Base-by-base conservation (phyloP, 2,797 vertebrate species). In the Rallus crepitans region DNA sequence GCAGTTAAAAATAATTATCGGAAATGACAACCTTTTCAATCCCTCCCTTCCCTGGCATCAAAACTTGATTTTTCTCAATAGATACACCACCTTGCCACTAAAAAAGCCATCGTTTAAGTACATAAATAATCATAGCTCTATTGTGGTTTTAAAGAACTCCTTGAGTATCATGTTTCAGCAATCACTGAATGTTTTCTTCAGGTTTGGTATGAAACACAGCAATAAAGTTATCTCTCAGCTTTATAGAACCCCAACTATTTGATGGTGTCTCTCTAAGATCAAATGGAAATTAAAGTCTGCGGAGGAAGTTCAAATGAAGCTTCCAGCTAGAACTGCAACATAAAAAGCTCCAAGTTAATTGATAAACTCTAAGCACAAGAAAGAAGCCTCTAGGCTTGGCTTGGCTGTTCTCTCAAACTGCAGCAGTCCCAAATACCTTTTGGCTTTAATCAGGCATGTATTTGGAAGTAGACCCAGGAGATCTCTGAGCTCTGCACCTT, bases 231-330 rank as follows among this genome's bases (percentile, higher is more conserved):
- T 96, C 90, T 95, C 93, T 81, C 35, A 45, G 69, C 90, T 94
- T 96, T 89, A 89, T 21, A 95, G 82, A 83, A 92, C 81, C 57
- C 87, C 91, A 96, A 94, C 28, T 94, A 94, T 97, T 97, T 97
- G 94, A 94, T 88, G 91, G 91, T 96, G 94, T 92, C 31, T 93
- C 60, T 96, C 82, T 87, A 90, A 97, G 94, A 96, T 97, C 95
- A 97, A 97, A 97, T 94, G 63, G 75, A 96, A 96, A 94, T 95
- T 89, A 92, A 96, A 93, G 86, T 88, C 84, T 97, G 95, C 55
- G 75, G 94, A 97, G 96, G 96, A 97, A 96, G 96, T 95, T 96
- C 94, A 97, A 96, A 96, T 97, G 90, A 95, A 97, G 73, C 94
- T 96, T 97, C 90, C 73, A 94, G 94, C 90, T 96, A 97, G 70